These are phyloP conservation scores for Galaxias olidus DNA, from an alignment of 2,797 vertebrate genomes.

Conservation along the genomic window DNA sequence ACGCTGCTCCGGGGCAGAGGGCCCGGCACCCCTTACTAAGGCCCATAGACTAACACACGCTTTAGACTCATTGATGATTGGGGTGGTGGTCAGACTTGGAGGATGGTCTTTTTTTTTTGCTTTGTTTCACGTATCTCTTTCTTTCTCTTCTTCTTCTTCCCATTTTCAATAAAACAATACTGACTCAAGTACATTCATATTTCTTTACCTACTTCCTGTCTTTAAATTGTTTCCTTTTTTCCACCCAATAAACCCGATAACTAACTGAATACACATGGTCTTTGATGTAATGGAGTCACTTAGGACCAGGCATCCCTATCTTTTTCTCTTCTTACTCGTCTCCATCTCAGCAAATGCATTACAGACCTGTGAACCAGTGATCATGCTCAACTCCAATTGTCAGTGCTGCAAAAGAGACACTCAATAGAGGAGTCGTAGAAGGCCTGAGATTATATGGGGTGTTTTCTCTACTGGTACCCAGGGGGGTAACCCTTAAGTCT, in stretches of 20 bases:
- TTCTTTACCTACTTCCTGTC: no score
- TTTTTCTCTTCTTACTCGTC: constrained; percentile 7
- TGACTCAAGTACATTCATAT: no score
- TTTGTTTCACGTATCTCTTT: not conserved
- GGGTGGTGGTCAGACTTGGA: not conserved
- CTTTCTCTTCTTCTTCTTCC: not conserved
- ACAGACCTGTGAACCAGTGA: constrained; percentile 54
- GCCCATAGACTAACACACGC: not conserved
- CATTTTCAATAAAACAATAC: not conserved
- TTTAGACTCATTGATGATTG: constrained; percentile 10
- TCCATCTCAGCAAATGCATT: constrained; percentile 50
- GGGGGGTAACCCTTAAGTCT: constrained; percentile 19
- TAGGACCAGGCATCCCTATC: constrained; percentile 11
- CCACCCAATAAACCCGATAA: no score
- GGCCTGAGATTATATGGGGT: constrained; percentile 19
- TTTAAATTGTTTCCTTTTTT: no score
- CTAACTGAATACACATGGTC: not conserved
- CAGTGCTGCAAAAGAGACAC: constrained; percentile 11
- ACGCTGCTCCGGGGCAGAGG: constrained; percentile 38
- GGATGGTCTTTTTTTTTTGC: constrained; percentile 2
- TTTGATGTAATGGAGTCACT: constrained; percentile 48
- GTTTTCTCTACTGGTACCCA: not conserved
- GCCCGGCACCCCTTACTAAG: not conserved
- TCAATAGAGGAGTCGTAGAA: constrained; percentile 20
- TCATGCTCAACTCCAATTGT: constrained; percentile 40